Evolutionary conservation across 1,140 invertebrate species (phyloP), one percentile per base, ranked within the genome.

Genomic region (Penaeus indicus): DNA sequence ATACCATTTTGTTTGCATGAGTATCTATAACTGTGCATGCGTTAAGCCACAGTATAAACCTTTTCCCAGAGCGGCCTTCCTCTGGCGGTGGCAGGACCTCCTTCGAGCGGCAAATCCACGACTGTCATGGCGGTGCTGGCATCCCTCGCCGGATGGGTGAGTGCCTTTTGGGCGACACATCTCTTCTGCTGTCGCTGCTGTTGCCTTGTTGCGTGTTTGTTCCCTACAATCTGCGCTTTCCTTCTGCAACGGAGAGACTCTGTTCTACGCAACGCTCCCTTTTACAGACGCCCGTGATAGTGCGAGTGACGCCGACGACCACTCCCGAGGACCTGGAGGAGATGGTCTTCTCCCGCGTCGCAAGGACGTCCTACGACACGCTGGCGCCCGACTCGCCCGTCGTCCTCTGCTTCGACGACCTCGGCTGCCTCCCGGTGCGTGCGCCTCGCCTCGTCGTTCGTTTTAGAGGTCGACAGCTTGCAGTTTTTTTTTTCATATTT

Each of bases 331-430:
- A 88, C 42, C 22, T 84, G 54, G 87, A 88, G 22, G 81, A 42
- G 1, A 19, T 16, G 27, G 72, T 88, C 1, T 13, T 88, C 61
- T 64, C 32, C 11, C 72, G 84, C 27, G 32, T 88, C 13, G 47
- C 82, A 4, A 61, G 82, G 72, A 62, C 69, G 21, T 69, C 87
- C 72, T 77, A 78, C 25, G 87, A 88, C 72, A 88, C 87, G 0
- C 64, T 88, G 13, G 77, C 61, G 11, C 87, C 87, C 16, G 5
- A 63, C 21, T 11, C 69, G 22, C 86, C 86, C 3, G 61, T 61
- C 16, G 54, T 88, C 21, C 47, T 88, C 80, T 78, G 67, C 61
- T 60, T 88, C 42, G 87, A 88, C 72, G 87, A 88, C 54, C 25
- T 88, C 42, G 87, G 81, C 18, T 42, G 47, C 62, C 60, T 88